phyloP scores from a whole-genome alignment of 2,797 vertebrate species.

The Chiroxiphia lanceolata region DNA sequence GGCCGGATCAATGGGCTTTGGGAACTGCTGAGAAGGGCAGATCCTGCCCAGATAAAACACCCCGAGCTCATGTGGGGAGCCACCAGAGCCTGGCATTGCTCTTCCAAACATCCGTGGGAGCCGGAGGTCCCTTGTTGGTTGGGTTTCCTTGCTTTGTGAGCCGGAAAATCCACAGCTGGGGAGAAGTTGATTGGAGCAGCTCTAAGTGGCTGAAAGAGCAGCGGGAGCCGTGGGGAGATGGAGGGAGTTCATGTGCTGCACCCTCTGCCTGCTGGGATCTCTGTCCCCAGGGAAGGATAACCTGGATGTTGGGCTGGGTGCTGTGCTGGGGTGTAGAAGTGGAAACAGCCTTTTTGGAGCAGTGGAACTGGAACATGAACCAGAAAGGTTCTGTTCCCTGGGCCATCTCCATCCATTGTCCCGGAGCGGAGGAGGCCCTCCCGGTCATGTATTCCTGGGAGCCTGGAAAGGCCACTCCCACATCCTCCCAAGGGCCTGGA shows the following conservation, averaged over 20 bases:
- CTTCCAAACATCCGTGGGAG: constrained; percentile 2
- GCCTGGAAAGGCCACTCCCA: background rate
- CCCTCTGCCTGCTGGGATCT: background rate
- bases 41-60: background rate
- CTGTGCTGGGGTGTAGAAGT: background rate
- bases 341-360: background rate
- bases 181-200: background rate
- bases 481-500: background rate
- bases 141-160: background rate
- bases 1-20: background rate
- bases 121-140: background rate
- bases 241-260: background rate
- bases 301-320: background rate
- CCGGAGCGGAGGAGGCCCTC: background rate
- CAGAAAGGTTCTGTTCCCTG: background rate
- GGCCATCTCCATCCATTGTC: background rate
- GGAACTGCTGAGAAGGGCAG: constrained; percentile 22
- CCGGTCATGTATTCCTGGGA: background rate
- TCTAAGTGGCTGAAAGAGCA: background rate
- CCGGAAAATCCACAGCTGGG: constrained; percentile 24
- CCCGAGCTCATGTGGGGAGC: background rate
- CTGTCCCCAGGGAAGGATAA: background rate
- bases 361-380: background rate
- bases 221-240: background rate
- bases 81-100: background rate